Evolutionary conservation across 2,797 vertebrate species (phyloP), one percentile per base, ranked within the genome.

Genomic region (Mastacembelus armatus): DNA sequence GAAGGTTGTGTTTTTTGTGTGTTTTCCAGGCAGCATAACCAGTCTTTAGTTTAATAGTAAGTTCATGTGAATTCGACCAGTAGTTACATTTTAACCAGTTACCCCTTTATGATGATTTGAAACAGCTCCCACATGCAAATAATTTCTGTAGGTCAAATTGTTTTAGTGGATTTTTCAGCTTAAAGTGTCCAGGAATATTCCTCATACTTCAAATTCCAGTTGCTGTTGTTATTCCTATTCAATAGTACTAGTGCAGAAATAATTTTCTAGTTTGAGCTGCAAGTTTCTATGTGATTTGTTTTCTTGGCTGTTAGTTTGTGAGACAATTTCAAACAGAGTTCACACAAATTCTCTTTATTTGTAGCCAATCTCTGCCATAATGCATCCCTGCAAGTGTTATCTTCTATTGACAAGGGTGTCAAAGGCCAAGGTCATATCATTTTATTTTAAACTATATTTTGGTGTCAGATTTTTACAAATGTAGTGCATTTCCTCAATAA

Each of bases 311-410:
- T 16, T 12, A 40, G 35, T 47, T 59, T 11, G 33, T 0, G 12
- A 48, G 43, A 57, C 43, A 56, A 72, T 60, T 75, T 71, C 51
- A 60, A 56, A 60, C 63, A 68, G 19, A 68, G 62, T 72, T 80
- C 44, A 60, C 36, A 55, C 36, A 48, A 6, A 40, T 44, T 16
- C 56, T 54, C 54, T 45, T 3, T 7, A 10, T 38, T 36, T 55
- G 21, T 39, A 35, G 11, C 40, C 16, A 38, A 10, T 6, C 27
- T 62, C 54, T 52, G 5, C n/a, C n/a, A n/a, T n/a, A n/a, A n/a
- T n/a, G n/a, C n/a, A n/a, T n/a, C n/a, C n/a, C n/a, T n/a, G n/a
- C n/a, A n/a, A n/a, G n/a, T n/a, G n/a, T n/a, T n/a, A n/a, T n/a
- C n/a, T n/a, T n/a, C n/a, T n/a, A n/a, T n/a, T n/a, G n/a, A n/a